Evolutionary conservation across 2,888 invertebrate species (phyloP).

Genomic region (Aquatica leii): DNA sequence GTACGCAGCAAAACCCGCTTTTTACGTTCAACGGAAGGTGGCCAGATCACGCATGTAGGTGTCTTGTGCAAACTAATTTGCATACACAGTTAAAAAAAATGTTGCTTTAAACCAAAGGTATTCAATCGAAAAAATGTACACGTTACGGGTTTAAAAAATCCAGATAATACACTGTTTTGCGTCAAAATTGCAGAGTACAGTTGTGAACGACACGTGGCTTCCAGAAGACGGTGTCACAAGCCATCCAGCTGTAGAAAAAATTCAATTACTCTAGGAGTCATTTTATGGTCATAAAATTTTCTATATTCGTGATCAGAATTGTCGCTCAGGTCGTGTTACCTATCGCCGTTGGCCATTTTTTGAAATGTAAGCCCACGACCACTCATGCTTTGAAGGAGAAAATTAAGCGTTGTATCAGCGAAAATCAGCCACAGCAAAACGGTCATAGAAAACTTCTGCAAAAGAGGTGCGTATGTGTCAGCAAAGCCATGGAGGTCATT

Average conservation of each 20-base stretch:
- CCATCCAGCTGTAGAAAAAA: neutral
- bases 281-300: neutral
- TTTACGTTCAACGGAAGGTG: no score
- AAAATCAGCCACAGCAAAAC: conserved; percentile 45
- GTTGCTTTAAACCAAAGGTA: no score
- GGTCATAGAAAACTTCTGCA: conserved; percentile 7
- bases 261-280: neutral
- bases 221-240: neutral
- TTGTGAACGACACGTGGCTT: neutral
- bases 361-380: conserved; percentile 26
- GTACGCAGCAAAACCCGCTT: no score
- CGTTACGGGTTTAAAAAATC: no score
- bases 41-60: no score
- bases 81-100: no score
- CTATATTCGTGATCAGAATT: neutral
- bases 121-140: no score
- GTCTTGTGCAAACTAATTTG: no score
- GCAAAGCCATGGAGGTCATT: conserved; percentile 38
- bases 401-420: conserved; percentile 41
- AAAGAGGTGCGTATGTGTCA: conserved; percentile 43
- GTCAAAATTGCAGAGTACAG: neutral
- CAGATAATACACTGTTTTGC: no score
- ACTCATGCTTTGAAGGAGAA: conserved; percentile 40
- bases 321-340: conserved; percentile 18
- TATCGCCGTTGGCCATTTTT: conserved; percentile 19